Evolutionary conservation across 2,888 invertebrate genomes (phyloP).

Genomic region (Rosalia funebris): DNA sequence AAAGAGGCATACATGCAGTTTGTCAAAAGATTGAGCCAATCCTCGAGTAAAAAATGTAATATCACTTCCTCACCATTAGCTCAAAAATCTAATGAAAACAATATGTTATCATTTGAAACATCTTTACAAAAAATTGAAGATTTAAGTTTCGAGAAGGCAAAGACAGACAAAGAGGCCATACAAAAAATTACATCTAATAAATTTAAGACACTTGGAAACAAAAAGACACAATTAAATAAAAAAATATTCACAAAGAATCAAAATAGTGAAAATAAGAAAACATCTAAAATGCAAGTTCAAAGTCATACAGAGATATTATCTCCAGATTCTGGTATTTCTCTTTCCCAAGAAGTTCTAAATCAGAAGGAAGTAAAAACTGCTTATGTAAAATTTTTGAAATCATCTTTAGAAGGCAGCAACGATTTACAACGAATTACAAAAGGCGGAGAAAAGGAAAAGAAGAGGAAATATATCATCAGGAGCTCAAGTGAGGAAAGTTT

Average conservation of each 20-base stretch:
- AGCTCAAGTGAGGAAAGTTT: conserved; percentile 1
- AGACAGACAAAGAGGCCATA: neutral
- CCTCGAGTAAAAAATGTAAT: neutral
- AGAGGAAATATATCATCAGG: neutral
- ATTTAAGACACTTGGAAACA: too few relatives aligned
- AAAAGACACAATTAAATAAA: too few relatives aligned
- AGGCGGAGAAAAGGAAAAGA: neutral
- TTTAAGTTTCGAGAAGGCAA: neutral
- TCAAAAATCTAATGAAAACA: neutral
- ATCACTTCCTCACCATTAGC: neutral
- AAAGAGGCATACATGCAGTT: conserved; percentile 30
- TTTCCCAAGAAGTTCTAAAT: conserved; percentile 29
- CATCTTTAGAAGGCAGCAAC: neutral
- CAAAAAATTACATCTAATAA: too few relatives aligned
- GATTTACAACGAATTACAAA: neutral
- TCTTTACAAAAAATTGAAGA: neutral
- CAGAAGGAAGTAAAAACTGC: conserved; percentile 28
- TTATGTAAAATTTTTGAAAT: conserved; percentile 33
- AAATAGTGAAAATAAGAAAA: too few relatives aligned
- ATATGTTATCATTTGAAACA: neutral
- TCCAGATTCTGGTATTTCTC: conserved; percentile 12
- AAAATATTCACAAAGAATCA: too few relatives aligned
- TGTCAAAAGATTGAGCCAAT: conserved; percentile 10
- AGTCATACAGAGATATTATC: neutral
- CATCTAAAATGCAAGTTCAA: neutral